phyloP scores from a whole-genome alignment of 2,113 vertebrate genomes.

The Etia nguti region DNA sequence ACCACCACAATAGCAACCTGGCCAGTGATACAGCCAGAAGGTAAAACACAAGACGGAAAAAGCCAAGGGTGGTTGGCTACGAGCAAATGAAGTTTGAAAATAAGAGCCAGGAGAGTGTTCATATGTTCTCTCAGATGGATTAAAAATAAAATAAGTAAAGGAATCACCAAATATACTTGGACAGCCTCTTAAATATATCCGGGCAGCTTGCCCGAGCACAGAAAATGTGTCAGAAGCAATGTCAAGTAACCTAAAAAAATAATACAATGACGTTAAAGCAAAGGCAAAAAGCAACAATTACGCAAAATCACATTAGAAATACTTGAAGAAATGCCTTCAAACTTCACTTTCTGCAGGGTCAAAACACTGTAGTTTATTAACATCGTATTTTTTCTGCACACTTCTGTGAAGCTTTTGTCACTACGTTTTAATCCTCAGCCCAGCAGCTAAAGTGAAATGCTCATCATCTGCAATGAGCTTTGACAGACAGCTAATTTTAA shows the following conservation, averaged over 20 bases:
- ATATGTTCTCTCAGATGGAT: neutral
- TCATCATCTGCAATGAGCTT: neutral
- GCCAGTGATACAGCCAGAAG: neutral
- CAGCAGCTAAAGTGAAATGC: neutral
- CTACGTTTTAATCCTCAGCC: neutral
- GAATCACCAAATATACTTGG: neutral
- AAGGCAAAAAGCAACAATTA: neutral
- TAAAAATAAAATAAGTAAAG: neutral
- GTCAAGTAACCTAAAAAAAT: neutral
- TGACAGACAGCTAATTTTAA: neutral
- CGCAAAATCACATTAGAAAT: neutral
- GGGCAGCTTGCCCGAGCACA: neutral
- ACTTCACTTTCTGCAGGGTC: neutral
- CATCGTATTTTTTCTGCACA: neutral
- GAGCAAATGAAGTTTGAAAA: neutral
- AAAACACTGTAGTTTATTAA: neutral
- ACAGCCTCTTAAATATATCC: neutral
- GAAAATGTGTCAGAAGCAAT: neutral
- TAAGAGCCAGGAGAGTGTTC: neutral
- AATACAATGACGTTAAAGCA: neutral
- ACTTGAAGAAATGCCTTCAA: neutral
- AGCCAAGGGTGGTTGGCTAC: neutral
- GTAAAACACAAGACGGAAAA: neutral
- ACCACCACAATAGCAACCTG: neutral
- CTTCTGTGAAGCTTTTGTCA: neutral